Conservation (phyloP, 2,888 invertebrate species). For the Ditylenchus weischeri region DNA sequence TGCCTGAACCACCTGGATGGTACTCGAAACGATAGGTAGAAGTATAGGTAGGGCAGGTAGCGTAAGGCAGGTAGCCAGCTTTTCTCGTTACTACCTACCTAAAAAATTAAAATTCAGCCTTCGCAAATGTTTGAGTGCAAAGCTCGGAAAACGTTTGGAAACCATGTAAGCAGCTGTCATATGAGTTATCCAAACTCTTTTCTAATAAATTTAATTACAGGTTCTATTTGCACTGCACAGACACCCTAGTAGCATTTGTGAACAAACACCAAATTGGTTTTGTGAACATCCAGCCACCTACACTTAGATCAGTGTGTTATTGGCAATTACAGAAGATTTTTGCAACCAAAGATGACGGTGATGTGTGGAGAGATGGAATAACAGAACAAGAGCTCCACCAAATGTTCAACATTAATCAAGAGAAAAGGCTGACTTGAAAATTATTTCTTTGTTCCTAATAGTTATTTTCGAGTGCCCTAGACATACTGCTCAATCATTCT, state of each 20-base stretch:
- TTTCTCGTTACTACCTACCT: too few relatives aligned
- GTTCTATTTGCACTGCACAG: conserved; percentile 18
- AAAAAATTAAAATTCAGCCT: conserved; percentile 16
- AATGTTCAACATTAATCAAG: too few relatives aligned
- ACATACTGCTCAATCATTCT: too few relatives aligned
- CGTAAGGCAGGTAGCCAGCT: too few relatives aligned
- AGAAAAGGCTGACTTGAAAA: too few relatives aligned
- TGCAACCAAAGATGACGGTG: background rate
- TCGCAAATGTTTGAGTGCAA: conserved; percentile 13
- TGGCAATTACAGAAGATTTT: conserved; percentile 18
- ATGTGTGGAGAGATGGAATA: conserved; percentile 19
- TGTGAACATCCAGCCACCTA: conserved; percentile 20
- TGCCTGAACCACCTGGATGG: too few relatives aligned
- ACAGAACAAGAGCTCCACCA: conserved; percentile 13
- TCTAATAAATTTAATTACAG: too few relatives aligned
- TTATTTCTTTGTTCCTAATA: background rate
- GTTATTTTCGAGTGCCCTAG: too few relatives aligned
- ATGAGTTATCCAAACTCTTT: too few relatives aligned
- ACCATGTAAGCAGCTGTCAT: background rate
- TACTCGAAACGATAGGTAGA: too few relatives aligned
- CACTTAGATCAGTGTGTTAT: conserved; percentile 24
- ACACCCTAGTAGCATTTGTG: conserved; percentile 15
- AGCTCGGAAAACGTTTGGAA: conserved; percentile 19
- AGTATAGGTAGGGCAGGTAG: too few relatives aligned
- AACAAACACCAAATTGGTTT: conserved; percentile 23